Evolutionary conservation across 2,113 vertebrate genomes (phyloP).

Genomic region (Corythornis vintsioides): DNA sequence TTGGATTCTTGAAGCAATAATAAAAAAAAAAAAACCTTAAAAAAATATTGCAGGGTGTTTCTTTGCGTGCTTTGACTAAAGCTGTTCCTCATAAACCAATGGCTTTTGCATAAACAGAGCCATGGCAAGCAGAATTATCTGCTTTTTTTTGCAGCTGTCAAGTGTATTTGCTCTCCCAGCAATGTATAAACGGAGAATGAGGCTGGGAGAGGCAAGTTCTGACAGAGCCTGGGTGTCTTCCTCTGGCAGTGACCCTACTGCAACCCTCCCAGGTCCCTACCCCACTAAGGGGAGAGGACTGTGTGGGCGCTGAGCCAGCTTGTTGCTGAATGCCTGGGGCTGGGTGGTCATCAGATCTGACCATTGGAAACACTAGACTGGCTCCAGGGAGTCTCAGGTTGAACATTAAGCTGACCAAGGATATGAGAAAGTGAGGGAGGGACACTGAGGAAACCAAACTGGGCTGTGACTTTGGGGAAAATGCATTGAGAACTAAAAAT

Average conservation of each 20-base stretch:
- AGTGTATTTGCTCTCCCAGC: neutral
- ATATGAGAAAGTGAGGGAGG: fast-evolving
- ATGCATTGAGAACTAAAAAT: neutral
- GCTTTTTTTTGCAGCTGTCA: neutral
- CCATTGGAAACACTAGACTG: neutral
- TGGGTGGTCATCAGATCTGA: neutral
- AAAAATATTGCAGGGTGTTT: slow-evolving; percentile 37
- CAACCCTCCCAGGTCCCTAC: neutral
- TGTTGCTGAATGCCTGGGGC: neutral
- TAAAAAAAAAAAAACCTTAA: neutral
- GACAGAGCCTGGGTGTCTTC: neutral
- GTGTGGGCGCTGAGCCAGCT: neutral
- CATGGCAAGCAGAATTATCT: neutral
- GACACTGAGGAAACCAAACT: neutral
- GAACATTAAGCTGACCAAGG: neutral
- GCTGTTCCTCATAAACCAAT: slow-evolving; percentile 32
- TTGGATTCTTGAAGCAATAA: neutral
- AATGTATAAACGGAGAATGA: neutral
- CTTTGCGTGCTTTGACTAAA: slow-evolving; percentile 39
- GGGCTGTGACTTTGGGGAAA: neutral
- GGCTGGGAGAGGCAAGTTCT: neutral
- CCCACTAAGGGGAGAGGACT: fast-evolving
- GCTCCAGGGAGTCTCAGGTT: neutral
- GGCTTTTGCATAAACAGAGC: slow-evolving; percentile 21
- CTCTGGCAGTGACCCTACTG: neutral